Evolutionary conservation across 2,888 invertebrate species (phyloP).

Genomic region (Eremobia ochroleuca): DNA sequence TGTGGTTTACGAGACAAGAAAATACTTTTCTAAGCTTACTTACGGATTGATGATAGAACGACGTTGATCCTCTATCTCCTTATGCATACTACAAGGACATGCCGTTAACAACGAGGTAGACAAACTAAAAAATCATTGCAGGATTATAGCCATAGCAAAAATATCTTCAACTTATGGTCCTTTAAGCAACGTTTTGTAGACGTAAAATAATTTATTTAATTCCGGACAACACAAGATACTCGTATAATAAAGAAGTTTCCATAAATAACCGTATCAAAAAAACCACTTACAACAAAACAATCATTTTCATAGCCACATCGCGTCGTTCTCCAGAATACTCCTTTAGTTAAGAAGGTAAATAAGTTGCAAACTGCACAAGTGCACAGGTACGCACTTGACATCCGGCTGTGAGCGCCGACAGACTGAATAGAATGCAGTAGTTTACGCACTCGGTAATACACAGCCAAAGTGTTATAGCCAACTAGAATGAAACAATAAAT

Average conservation of each 20-base stretch:
- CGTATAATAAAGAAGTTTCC: not conserved
- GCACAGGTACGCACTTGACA: constrained; percentile 28
- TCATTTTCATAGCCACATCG: not conserved
- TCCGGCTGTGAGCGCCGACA: constrained; percentile 43
- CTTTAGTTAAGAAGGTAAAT: constrained; percentile 34
- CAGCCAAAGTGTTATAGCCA: too few species aligned
- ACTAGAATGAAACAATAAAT: too few species aligned
- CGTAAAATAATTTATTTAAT: not conserved
- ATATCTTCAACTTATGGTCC: not conserved
- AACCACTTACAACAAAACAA: not conserved
- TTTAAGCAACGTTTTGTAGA: not conserved
- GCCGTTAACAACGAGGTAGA: not conserved
- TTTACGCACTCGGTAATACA: not conserved
- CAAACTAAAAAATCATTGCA: not conserved
- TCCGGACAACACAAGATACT: too few species aligned
- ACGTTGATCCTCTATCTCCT: not conserved
- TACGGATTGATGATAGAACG: not conserved
- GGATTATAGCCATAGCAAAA: not conserved
- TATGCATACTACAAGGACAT: not conserved
- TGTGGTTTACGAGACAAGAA: not conserved
- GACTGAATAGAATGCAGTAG: constrained; percentile 20
- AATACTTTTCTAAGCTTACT: not conserved
- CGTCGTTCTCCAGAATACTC: constrained; percentile 43
- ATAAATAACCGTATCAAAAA: not conserved
- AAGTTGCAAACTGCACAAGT: constrained; percentile 38